phyloP scores from a whole-genome alignment of 2,797 vertebrate species.

The Stomatorhinus walkeri region DNA sequence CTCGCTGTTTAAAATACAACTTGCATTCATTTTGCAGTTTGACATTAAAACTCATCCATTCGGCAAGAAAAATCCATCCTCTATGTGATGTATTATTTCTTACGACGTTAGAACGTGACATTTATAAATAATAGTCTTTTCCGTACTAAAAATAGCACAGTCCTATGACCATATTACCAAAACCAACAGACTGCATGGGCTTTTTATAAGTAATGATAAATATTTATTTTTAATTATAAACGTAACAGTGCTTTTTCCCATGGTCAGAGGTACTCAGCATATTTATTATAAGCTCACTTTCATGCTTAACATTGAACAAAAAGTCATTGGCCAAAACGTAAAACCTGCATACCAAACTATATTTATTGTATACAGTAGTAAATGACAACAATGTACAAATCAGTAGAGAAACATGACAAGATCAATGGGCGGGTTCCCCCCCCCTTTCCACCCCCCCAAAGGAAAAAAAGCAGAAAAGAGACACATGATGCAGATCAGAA shows the following conservation, averaged over 20 bases:
- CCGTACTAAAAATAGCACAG: background rate
- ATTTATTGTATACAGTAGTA: constrained; percentile 72
- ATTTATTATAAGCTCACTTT: background rate
- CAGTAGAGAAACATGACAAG: constrained; percentile 40
- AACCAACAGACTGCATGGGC: background rate
- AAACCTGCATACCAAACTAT: constrained; percentile 62
- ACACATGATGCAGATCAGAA: background rate
- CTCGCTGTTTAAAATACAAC: background rate
- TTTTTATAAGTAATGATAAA: background rate
- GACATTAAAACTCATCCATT: background rate
- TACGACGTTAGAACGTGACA: background rate
- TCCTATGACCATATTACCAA: background rate
- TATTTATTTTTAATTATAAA: constrained; percentile 14
- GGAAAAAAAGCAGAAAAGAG: background rate
- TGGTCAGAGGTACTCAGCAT: background rate
- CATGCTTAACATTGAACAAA: background rate
- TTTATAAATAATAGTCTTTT: background rate
- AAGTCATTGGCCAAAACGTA: background rate
- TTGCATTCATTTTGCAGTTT: background rate
- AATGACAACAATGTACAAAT: constrained; percentile 64
- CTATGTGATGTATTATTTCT: background rate
- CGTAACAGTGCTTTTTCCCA: background rate
- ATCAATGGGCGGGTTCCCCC: constrained; percentile 25
- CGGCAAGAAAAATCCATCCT: background rate
- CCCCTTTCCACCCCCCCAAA: background rate